These are phyloP conservation scores for Pelobates cultripes DNA, from an alignment of 2,797 vertebrate genomes.

Conservation along the genomic window DNA sequence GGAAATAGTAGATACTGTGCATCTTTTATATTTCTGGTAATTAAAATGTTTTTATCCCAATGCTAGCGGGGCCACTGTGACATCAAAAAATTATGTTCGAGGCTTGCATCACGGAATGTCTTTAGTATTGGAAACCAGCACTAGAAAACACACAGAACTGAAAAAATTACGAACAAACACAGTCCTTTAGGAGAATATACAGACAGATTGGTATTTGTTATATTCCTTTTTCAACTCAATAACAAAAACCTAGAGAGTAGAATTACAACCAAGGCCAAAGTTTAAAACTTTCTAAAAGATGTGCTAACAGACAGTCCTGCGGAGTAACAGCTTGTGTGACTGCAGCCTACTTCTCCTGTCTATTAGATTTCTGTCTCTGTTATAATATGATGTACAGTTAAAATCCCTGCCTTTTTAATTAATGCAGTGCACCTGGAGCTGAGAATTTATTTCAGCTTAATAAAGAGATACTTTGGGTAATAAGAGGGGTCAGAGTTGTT, in stretches of 20 bases:
- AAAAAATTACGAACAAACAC: no score
- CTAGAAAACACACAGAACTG: no score
- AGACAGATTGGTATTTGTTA: neutral
- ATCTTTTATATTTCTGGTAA: no score
- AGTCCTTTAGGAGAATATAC: no score
- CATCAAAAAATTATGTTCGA: no score
- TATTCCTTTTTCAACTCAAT: neutral
- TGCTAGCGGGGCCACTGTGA: no score
- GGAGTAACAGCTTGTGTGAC: neutral
- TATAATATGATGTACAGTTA: neutral
- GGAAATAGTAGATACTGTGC: no score
- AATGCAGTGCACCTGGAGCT: neutral
- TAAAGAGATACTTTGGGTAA: conserved; percentile 15
- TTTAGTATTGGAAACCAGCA: no score
- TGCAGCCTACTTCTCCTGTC: neutral
- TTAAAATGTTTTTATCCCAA: no score
- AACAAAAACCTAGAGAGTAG: neutral
- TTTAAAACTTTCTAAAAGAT: neutral
- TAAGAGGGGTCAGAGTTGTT: neutral
- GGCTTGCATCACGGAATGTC: no score
- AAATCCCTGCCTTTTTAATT: neutral
- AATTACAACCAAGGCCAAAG: neutral
- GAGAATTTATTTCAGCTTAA: neutral
- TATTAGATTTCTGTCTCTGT: conserved; percentile 10
- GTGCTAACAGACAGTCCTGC: neutral